Evolutionary conservation across 2,888 invertebrate species (phyloP).

Genomic region (Trichogramma evanescens): DNA sequence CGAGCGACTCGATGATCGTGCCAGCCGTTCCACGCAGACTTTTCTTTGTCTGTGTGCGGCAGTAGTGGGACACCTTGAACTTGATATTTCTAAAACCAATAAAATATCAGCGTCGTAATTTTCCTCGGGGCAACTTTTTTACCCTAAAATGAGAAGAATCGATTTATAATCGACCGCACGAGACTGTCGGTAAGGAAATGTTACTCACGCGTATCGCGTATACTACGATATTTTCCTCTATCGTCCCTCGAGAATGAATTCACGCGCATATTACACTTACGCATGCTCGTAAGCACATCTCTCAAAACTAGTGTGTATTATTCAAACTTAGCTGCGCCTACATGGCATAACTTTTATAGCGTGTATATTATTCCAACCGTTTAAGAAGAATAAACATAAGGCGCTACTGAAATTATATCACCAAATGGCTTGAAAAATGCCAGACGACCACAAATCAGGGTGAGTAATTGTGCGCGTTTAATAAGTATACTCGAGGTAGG

Average conservation of each 20-base stretch:
- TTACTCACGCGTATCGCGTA: too few relatives aligned
- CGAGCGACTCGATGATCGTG: too few relatives aligned
- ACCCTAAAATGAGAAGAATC: too few relatives aligned
- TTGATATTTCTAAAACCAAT: too few relatives aligned
- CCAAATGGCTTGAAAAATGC: slow-evolving; percentile 46
- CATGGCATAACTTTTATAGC: neutral
- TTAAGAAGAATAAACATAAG: slow-evolving; percentile 22
- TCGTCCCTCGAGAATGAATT: neutral
- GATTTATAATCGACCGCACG: too few relatives aligned
- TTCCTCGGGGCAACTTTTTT: too few relatives aligned
- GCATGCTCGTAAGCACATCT: too few relatives aligned
- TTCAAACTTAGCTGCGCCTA: neutral
- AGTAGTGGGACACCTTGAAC: too few relatives aligned
- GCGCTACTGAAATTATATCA: slow-evolving; percentile 32
- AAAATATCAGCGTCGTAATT: too few relatives aligned
- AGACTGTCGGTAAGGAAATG: too few relatives aligned
- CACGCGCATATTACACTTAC: neutral
- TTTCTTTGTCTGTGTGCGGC: too few relatives aligned
- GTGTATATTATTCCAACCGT: slow-evolving; percentile 17
- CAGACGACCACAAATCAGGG: slow-evolving; percentile 45
- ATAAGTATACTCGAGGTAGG: neutral
- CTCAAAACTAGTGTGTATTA: neutral
- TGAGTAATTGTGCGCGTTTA: slow-evolving; percentile 22
- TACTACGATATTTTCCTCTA: neutral
- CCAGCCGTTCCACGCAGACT: too few relatives aligned